Percentiles rank a stretch among this genome's conserved stretches.
These are phyloP conservation scores for Carassius carassius DNA, from an alignment of 2,113 vertebrate species.

Conservation along the genomic window DNA sequence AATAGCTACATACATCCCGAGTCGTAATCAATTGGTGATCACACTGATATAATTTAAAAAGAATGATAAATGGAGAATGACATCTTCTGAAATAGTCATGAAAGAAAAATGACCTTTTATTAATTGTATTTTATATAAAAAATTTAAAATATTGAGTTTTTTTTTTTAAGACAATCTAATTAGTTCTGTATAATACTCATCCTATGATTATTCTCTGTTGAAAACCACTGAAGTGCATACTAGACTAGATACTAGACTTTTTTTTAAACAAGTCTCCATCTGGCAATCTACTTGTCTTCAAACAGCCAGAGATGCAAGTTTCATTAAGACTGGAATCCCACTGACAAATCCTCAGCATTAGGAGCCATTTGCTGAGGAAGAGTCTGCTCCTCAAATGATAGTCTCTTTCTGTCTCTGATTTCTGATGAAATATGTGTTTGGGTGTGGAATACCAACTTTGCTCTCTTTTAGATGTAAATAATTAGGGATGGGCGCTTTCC, in stretches of 20 bases:
- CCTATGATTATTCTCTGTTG: background rate
- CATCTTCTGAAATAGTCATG: too few relatives aligned
- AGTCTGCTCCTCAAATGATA: conserved; percentile 6
- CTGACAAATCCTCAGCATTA: conserved; percentile 44
- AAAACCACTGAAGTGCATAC: background rate
- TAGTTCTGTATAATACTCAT: background rate
- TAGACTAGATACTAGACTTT: background rate
- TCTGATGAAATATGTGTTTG: conserved; percentile 3
- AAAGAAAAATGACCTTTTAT: too few relatives aligned
- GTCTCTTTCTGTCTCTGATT: conserved; percentile 9
- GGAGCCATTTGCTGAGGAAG: conserved; percentile 18
- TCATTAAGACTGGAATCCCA: conserved; percentile 45
- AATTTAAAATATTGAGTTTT: too few relatives aligned
- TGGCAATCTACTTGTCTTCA: conserved; percentile 46
- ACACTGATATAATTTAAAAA: background rate
- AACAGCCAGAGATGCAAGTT: conserved; percentile 32
- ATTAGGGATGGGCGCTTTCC: too few relatives aligned
- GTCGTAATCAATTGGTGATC: background rate
- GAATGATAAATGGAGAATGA: background rate
- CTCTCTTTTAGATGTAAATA: background rate
- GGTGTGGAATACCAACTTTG: background rate
- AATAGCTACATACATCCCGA: background rate
- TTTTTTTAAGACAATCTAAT: background rate
- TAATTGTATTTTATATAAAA: too few relatives aligned
- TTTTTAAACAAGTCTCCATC: conserved; percentile 38